A percentile compares a stretch with the other conserved stretches of the same genome.
Conservation (phyloP, 2,797 vertebrate species). For the Enoplosus armatus region DNA sequence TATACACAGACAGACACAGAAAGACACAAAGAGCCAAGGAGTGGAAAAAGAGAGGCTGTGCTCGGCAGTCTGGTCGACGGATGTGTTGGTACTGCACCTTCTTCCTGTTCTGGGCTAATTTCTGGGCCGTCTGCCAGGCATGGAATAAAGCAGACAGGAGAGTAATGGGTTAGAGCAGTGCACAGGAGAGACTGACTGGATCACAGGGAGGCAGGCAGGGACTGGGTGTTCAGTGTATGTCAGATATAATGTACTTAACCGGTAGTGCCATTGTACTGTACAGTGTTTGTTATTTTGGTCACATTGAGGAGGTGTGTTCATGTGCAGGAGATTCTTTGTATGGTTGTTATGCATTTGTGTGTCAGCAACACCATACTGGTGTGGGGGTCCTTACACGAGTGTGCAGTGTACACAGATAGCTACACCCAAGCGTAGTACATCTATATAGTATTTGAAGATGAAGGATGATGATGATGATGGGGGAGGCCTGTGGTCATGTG, state of each 20-base stretch:
- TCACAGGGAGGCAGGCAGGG: not conserved
- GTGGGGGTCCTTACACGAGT: not conserved
- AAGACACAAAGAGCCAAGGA: slow-evolving; percentile 9
- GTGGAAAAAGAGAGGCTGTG: not conserved
- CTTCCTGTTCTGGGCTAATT: slow-evolving; percentile 98
- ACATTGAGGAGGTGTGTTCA: not conserved
- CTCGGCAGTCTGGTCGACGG: not conserved
- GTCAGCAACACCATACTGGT: not conserved
- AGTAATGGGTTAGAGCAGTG: slow-evolving; percentile 40
- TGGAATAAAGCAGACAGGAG: slow-evolving; percentile 57
- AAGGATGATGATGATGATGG: not conserved
- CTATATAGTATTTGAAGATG: not conserved
- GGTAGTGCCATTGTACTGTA: not conserved
- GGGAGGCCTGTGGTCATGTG: not conserved
- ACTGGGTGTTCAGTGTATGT: not conserved
- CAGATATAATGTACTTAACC: not conserved
- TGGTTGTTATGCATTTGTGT: not conserved
- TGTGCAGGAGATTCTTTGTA: not conserved
- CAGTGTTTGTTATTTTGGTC: not conserved
- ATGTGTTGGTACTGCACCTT: slow-evolving; percentile 93
- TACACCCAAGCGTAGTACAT: not conserved
- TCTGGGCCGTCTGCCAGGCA: slow-evolving; percentile 97
- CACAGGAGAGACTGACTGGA: slow-evolving; percentile 22
- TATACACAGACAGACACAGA: slow-evolving; percentile 12
- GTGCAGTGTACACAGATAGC: not conserved